These are phyloP conservation scores for Nansenia antarctica DNA, from an alignment of 2,113 vertebrate genomes.

Conservation along the genomic window DNA sequence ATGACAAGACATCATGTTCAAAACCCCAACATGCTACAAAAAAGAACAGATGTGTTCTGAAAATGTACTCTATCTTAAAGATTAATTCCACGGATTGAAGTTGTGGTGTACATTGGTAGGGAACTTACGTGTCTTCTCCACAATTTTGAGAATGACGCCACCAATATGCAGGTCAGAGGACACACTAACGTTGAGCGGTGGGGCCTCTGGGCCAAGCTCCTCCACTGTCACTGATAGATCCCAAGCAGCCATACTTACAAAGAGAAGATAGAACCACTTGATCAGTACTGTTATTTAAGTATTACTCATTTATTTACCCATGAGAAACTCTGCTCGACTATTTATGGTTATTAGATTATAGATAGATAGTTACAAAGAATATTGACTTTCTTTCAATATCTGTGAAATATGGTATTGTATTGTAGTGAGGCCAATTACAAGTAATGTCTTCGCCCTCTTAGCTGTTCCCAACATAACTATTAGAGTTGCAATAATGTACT, in stretches of 20 bases:
- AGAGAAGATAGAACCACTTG: not conserved
- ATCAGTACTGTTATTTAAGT: not conserved
- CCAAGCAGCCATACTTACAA: slow-evolving; percentile 66
- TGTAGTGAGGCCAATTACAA: not conserved
- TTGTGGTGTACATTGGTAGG: not conserved
- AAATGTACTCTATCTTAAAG: not conserved
- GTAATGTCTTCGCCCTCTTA: not conserved
- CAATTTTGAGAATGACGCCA: slow-evolving; percentile 78
- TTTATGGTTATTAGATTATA: not conserved
- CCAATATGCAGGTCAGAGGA: slow-evolving; percentile 78
- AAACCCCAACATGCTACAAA: not conserved
- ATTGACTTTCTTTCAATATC: too few species aligned
- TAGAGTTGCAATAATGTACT: not conserved
- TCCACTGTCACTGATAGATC: slow-evolving; percentile 74
- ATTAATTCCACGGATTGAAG: not conserved
- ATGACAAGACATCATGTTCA: not conserved
- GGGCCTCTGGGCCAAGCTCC: slow-evolving; percentile 63
- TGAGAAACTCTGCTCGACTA: too few species aligned
- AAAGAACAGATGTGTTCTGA: not conserved
- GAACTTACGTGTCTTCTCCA: slow-evolving; percentile 76
- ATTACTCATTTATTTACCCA: too few species aligned
- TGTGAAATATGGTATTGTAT: not conserved
- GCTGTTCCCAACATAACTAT: not conserved
- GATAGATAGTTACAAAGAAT: too few species aligned
- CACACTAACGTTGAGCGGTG: slow-evolving; percentile 75